Percentiles rank a stretch among this genome's conserved stretches.
These are phyloP conservation scores for Dryobota labecula DNA, from an alignment of 2,888 invertebrate species.

Conservation along the genomic window DNA sequence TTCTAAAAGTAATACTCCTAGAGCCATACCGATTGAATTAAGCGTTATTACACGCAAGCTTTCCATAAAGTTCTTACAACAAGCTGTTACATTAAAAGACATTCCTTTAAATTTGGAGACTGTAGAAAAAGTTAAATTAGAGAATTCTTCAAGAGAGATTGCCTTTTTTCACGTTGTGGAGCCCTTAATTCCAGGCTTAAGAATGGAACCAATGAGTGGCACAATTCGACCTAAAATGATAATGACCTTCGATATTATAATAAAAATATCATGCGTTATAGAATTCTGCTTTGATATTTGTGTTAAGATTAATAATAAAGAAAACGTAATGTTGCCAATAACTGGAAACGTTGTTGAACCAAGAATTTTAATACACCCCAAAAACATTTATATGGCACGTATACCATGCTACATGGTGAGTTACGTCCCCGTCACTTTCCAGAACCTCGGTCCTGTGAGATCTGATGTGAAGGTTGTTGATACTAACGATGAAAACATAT, in stretches of 20 bases:
- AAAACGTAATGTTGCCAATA: constrained; percentile 82
- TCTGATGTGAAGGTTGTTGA: constrained; percentile 78
- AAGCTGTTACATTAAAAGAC: constrained; percentile 81
- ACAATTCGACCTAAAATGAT: constrained; percentile 87
- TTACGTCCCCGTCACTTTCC: constrained; percentile 82
- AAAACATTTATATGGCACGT: constrained; percentile 86
- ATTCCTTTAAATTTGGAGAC: constrained; percentile 83
- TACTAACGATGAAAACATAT: constrained; percentile 81
- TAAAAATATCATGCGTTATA: constrained; percentile 84
- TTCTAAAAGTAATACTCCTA: constrained; percentile 68
- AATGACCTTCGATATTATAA: constrained; percentile 84
- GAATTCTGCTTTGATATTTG: constrained; percentile 83
- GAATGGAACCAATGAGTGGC: constrained; percentile 88
- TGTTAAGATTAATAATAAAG: constrained; percentile 86
- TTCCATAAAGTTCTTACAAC: constrained; percentile 83
- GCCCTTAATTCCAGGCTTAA: constrained; percentile 85
- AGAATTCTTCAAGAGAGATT: constrained; percentile 89
- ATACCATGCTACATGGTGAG: constrained; percentile 84
- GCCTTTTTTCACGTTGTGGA: constrained; percentile 88
- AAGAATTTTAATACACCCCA: constrained; percentile 86
- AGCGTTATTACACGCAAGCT: constrained; percentile 82
- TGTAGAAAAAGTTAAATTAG: constrained; percentile 85
- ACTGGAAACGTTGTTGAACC: constrained; percentile 89
- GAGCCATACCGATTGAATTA: constrained; percentile 78
- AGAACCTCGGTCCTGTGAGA: constrained; percentile 78